Evolutionary conservation across 1,140 invertebrate species (phyloP), one percentile per base, ranked within the genome.

Genomic region (Atta texana): DNA sequence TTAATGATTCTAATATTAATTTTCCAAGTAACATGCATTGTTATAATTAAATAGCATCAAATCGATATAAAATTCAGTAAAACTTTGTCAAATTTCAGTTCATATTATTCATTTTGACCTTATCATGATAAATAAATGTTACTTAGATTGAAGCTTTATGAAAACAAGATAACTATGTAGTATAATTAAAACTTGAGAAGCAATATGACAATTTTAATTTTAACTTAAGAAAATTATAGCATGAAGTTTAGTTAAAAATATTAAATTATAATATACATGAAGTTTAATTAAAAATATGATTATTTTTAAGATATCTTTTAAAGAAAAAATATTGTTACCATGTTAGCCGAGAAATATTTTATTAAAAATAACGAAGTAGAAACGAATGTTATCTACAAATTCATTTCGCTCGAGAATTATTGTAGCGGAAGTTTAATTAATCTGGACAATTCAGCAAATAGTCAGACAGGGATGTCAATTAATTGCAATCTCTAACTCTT

Each of bases 391-490:
- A 51, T 0, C 8, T 51, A 34, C 39, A 81, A 81, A 71, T 81
- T 69, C 16, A 24, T 53, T 12, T 5, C 28, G 59, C 21, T n/a
- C 16, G 64, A 28, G n/a, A n/a, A 8, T 14, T 21, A 18, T 78
- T 64, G 31, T 10, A 28, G 21, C 49, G 12, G 28, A 55, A 81
- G 8, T 51, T 61, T 63, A 84, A 84, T 84, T 75, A 63, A 7
- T 34, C 14, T 3, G 0, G 2, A 28, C 18, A 31, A n/a, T 49
- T 59, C 21, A 14, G 49, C n/a, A 68, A 69, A 51, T 69, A 21
- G 21, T 21, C 28, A 71, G 12, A 55, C 16, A 81, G n/a, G 24
- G n/a, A 69, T 51, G 66, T 86, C 18, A 55, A 63, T 78, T 86
- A 61, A 81, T 18, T 49, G 16, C 51, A 59, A 44, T 44, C 16